Evolutionary conservation across 2,797 vertebrate species (phyloP).

Genomic region (Chelidonichthys spinosus): DNA sequence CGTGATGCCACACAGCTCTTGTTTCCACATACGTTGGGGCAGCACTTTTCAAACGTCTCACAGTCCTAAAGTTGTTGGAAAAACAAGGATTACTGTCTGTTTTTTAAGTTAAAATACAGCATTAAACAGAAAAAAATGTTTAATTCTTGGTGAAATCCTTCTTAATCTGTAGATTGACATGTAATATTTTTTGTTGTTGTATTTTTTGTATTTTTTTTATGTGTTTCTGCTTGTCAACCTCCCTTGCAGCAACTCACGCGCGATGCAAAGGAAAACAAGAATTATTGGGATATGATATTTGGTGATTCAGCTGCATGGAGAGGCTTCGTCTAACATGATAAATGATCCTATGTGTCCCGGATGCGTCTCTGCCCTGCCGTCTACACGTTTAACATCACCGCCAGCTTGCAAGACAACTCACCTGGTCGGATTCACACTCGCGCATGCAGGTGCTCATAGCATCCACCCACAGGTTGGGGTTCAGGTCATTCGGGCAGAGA

Average conservation of each 20-base stretch:
- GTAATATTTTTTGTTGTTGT: neutral
- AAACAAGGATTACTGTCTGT: neutral
- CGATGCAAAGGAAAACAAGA: neutral
- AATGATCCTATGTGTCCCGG: neutral
- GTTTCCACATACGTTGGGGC: conserved; percentile 95
- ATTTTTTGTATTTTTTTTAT: neutral
- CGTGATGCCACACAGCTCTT: conserved; percentile 96
- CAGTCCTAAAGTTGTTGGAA: conserved; percentile 88
- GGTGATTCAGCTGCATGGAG: neutral
- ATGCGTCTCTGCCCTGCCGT: neutral
- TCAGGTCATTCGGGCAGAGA: conserved; percentile 98
- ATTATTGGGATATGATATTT: too few species aligned
- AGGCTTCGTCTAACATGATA: neutral
- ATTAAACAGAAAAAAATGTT: neutral
- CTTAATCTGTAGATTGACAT: too few species aligned
- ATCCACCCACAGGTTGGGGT: conserved; percentile 99
- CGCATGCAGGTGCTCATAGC: conserved; percentile 98
- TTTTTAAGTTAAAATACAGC: neutral
- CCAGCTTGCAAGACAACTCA: conserved; percentile 75
- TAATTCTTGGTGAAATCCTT: neutral
- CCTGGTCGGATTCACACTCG: conserved; percentile 95
- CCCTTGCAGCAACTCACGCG: neutral
- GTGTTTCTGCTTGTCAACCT: neutral
- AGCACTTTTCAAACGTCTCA: conserved; percentile 97
- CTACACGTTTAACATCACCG: neutral